A percentile compares a stretch with the other conserved stretches of the same genome.
Conservation (phyloP, 2,113 vertebrate genomes). For the Eclectus roratus region DNA sequence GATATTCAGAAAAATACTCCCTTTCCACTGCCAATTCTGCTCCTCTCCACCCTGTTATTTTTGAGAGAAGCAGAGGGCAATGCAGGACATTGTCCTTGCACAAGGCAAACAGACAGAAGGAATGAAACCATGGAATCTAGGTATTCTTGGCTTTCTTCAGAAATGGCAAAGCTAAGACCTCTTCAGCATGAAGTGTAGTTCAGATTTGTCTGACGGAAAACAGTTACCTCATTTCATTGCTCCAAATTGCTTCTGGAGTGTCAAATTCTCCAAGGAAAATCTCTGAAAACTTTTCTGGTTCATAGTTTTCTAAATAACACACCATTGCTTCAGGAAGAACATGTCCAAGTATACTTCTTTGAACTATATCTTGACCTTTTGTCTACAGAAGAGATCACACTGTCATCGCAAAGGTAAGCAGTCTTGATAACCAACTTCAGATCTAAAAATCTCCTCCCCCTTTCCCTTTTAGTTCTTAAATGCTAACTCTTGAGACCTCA, state of each 20-base stretch:
- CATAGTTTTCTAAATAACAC: slow-evolving; percentile 98
- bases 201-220: neutral
- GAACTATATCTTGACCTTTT: slow-evolving; percentile 93
- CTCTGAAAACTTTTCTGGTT: slow-evolving; percentile 95
- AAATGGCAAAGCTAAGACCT: neutral
- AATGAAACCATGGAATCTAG: neutral
- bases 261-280: slow-evolving; percentile 99
- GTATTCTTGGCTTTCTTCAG: neutral
- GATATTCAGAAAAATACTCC: neutral
- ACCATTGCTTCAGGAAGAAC: slow-evolving; percentile 98
- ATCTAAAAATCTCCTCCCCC: neutral
- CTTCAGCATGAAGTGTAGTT: neutral
- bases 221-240: slow-evolving; percentile 95
- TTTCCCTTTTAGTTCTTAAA: neutral
- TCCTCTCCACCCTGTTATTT: neutral
- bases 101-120: neutral
- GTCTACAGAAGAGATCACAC: slow-evolving; percentile 73
- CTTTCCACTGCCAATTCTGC: neutral
- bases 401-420: neutral
- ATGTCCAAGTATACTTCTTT: slow-evolving; percentile 94
- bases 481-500: neutral
- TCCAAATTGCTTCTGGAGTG: slow-evolving; percentile 99
- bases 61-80: neutral
- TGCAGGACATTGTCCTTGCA: neutral
- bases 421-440: neutral